A percentile compares a stretch with the other conserved stretches of the same genome.
These are phyloP conservation scores for Eumerus sabulonum DNA, from an alignment of 2,888 invertebrate genomes.

Conservation along the genomic window DNA sequence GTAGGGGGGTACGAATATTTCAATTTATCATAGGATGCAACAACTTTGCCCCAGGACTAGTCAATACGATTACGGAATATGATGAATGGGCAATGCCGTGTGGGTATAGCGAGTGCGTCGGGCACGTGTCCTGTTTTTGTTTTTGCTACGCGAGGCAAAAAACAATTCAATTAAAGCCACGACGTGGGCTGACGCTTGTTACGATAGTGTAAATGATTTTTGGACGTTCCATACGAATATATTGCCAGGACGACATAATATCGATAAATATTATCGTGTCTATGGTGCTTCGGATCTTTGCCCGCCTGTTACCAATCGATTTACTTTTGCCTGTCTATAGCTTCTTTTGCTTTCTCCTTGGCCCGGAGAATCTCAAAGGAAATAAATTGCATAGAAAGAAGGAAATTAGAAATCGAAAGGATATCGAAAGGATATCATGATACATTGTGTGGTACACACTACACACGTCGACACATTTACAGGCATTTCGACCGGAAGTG, in stretches of 20 bases:
- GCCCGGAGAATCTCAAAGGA: not conserved
- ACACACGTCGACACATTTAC: not conserved
- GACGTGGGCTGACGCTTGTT: slow-evolving; percentile 1
- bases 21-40: slow-evolving; percentile 40
- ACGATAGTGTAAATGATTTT: slow-evolving; percentile 9
- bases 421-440: slow-evolving; percentile 30
- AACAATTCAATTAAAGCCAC: too few relatives aligned
- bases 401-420: slow-evolving; percentile 42
- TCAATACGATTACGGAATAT: too few relatives aligned
- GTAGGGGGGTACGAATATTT: not conserved
- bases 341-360: too few relatives aligned
- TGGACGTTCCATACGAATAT: not conserved
- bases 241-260: slow-evolving; percentile 14
- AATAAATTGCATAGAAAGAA: not conserved
- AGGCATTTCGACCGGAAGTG: slow-evolving; percentile 12
- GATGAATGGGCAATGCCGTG: not conserved
- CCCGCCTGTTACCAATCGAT: slow-evolving; percentile 1
- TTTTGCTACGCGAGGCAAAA: too few relatives aligned
- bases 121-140: too few relatives aligned
- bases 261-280: slow-evolving; percentile 28
- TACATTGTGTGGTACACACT: not conserved
- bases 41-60: slow-evolving; percentile 9
- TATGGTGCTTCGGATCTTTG: not conserved
- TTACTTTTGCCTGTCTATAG: not conserved
- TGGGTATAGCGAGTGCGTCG: not conserved